Conservation (phyloP, 2,113 vertebrate species). For the Phyllopteryx taeniolatus region DNA sequence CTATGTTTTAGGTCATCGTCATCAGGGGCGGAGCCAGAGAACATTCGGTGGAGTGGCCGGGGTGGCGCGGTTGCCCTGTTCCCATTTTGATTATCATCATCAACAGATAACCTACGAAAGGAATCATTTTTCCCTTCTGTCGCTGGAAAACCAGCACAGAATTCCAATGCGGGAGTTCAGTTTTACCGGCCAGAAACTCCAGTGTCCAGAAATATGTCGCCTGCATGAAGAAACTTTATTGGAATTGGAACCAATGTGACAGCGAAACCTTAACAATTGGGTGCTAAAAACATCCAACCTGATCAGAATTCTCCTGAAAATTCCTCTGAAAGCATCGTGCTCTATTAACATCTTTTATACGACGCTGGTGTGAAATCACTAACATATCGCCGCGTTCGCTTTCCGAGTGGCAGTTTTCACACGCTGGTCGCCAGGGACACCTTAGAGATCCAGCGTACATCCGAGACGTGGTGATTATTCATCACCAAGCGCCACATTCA, state of each 20-base stretch:
- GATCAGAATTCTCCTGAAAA: slow-evolving; percentile 5
- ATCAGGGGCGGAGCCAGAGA: too few species aligned
- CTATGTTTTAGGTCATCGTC: too few species aligned
- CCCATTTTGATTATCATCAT: too few species aligned
- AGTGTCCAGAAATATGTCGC: not conserved
- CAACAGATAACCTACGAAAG: too few species aligned
- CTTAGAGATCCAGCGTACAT: not conserved
- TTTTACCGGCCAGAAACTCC: not conserved
- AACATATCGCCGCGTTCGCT: slow-evolving; percentile 6
- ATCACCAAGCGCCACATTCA: slow-evolving; percentile 18
- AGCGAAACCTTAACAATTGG: not conserved
- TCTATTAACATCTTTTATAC: slow-evolving; percentile 1
- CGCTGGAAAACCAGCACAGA: too few species aligned
- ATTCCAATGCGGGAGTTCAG: too few species aligned
- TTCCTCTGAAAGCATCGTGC: not conserved
- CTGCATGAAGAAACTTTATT: not conserved
- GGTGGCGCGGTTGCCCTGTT: too few species aligned
- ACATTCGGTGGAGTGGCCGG: too few species aligned
- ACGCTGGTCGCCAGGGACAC: slow-evolving; percentile 9
- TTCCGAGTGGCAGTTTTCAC: slow-evolving; percentile 11
- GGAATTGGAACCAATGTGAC: not conserved
- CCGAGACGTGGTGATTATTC: slow-evolving; percentile 17
- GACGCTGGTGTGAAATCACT: slow-evolving; percentile 8
- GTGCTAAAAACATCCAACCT: not conserved
- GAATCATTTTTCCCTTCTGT: too few species aligned